phyloP scores from a whole-genome alignment of 2,797 vertebrate genomes.

The Macroramphosus scolopax region DNA sequence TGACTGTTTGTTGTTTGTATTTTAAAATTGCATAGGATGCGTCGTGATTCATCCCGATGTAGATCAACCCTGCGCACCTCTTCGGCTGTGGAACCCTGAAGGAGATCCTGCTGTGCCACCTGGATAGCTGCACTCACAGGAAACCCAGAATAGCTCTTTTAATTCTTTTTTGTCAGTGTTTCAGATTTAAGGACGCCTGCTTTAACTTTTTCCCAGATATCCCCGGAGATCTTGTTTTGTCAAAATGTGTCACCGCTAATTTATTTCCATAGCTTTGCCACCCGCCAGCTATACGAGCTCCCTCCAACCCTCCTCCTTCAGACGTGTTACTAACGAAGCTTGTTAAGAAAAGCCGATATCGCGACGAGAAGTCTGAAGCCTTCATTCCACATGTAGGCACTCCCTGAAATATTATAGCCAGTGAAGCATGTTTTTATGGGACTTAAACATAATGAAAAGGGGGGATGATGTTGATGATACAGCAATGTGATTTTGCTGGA shows the following conservation, averaged over 20 bases:
- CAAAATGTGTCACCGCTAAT: conserved; percentile 5
- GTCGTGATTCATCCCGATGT: conserved; percentile 36
- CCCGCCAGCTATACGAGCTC: too few species aligned
- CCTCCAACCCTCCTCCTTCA: too few species aligned
- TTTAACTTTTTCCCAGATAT: background rate
- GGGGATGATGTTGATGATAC: conserved; percentile 41
- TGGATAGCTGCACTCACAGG: conserved; percentile 23
- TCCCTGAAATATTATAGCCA: conserved; percentile 6
- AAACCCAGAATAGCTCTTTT: conserved; percentile 10
- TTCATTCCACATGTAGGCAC: conserved; percentile 23
- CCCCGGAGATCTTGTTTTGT: conserved; percentile 6
- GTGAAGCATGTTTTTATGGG: conserved; percentile 33
- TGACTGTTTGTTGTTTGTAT: conserved; percentile 5
- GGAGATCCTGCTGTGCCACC: conserved; percentile 15
- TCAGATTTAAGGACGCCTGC: conserved; percentile 21
- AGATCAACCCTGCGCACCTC: conserved; percentile 28
- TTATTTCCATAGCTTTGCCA: background rate
- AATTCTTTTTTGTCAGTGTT: background rate
- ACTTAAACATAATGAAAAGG: conserved; percentile 33
- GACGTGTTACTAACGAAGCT: too few species aligned
- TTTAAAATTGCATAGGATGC: conserved; percentile 1
- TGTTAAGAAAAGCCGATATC: background rate
- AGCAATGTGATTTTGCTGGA: conserved; percentile 37
- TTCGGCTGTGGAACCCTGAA: conserved; percentile 14
- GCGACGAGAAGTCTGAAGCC: background rate